phyloP scores from a whole-genome alignment of 2,888 invertebrate species.

The Sesia apiformis region DNA sequence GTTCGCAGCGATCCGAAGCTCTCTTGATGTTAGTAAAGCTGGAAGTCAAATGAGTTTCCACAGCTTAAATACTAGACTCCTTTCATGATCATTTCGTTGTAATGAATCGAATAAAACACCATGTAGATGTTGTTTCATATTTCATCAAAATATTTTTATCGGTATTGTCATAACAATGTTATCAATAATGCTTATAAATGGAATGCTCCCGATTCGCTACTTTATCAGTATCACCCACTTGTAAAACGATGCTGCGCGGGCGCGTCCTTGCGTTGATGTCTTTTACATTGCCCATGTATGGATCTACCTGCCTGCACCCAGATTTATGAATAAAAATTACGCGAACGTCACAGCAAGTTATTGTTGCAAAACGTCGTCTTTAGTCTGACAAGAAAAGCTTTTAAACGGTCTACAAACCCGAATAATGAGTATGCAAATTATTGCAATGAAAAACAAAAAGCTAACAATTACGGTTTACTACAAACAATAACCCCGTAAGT shows the following conservation, averaged over 20 bases:
- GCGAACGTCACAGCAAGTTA: background rate
- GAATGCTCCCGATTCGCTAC: slow-evolving; percentile 6
- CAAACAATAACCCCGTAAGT: slow-evolving; percentile 51
- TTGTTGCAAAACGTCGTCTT: background rate
- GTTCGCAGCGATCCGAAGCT: slow-evolving; percentile 20
- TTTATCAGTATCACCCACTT: slow-evolving; percentile 19
- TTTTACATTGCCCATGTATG: slow-evolving; percentile 26
- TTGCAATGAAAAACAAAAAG: slow-evolving; percentile 1
- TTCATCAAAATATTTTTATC: background rate
- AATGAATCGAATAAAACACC: too few relatives aligned
- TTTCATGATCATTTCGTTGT: too few relatives aligned
- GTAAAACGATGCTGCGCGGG: slow-evolving; percentile 16
- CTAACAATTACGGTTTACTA: slow-evolving; percentile 25
- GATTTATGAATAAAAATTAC: background rate
- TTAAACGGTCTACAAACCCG: slow-evolving; percentile 1
- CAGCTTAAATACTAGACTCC: background rate
- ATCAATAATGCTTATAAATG: slow-evolving; percentile 2
- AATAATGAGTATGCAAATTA: slow-evolving; percentile 3
- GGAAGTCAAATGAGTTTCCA: slow-evolving; percentile 13
- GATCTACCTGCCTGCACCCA: background rate
- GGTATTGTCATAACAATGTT: background rate
- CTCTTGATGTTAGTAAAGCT: slow-evolving; percentile 24
- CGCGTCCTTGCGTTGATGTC: slow-evolving; percentile 26
- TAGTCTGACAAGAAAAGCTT: background rate
- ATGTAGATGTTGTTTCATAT: background rate